Conservation (phyloP, 2,888 invertebrate species). For the Melanophora roralis region DNA sequence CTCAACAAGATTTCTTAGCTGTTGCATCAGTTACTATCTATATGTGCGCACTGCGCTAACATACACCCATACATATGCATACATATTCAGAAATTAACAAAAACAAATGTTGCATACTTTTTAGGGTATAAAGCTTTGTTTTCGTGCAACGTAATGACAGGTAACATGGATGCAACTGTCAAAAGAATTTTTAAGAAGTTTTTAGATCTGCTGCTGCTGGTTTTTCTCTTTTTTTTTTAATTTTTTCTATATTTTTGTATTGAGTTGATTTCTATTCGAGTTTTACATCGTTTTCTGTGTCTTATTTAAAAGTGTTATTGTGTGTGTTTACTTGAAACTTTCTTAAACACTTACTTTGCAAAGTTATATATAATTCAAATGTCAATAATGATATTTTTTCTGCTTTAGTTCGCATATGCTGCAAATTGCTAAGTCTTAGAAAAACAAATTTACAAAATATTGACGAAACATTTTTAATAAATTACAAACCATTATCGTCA, state of each 20-base stretch:
- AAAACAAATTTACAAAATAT: slow-evolving; percentile 27
- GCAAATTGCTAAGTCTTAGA: slow-evolving; percentile 40
- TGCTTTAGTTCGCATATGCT: slow-evolving; percentile 45
- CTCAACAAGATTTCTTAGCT: slow-evolving; percentile 45
- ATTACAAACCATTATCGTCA: slow-evolving; percentile 52
- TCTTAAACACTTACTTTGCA: neutral
- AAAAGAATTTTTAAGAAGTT: slow-evolving; percentile 43
- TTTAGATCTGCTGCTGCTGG: neutral
- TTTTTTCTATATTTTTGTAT: neutral
- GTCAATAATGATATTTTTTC: neutral
- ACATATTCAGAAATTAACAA: slow-evolving; percentile 22
- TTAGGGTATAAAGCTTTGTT: slow-evolving; percentile 14
- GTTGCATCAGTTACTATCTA: neutral
- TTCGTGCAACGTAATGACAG: slow-evolving; percentile 43
- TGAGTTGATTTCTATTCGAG: slow-evolving; percentile 13
- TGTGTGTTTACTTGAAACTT: neutral
- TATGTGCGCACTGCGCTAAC: neutral
- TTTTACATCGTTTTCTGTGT: neutral
- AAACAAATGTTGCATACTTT: slow-evolving; percentile 55
- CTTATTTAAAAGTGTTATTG: neutral
- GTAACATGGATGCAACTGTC: slow-evolving; percentile 60
- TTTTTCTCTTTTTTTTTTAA: neutral
- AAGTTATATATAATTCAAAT: slow-evolving; percentile 19
- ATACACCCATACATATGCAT: neutral
- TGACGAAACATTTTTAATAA: slow-evolving; percentile 37